phyloP scores from a whole-genome alignment of 2,113 vertebrate genomes.

The Trochalopteron elliotii region DNA sequence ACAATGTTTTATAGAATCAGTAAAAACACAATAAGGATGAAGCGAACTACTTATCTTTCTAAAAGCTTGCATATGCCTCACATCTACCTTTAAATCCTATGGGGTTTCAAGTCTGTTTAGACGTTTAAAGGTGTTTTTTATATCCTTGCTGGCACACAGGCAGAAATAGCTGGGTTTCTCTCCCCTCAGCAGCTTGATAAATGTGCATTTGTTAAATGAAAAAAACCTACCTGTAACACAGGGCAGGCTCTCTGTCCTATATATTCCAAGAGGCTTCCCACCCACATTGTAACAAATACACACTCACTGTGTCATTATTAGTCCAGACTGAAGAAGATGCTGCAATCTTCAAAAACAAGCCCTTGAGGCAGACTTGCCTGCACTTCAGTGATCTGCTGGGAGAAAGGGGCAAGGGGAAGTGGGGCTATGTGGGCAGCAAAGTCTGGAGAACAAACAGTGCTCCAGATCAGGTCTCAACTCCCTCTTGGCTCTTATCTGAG shows the following conservation, averaged over 20 bases:
- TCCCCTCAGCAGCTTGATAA: constrained; percentile 6
- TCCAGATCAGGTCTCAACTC: neutral
- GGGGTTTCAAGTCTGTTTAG: neutral
- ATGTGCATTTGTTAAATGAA: neutral
- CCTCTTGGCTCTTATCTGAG: neutral
- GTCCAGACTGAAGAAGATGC: neutral
- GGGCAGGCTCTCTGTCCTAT: neutral
- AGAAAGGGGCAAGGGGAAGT: neutral
- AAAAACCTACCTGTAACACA: neutral
- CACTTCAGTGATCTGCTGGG: neutral
- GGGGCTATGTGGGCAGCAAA: neutral
- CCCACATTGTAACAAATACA: neutral
- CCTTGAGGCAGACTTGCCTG: neutral
- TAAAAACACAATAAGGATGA: neutral
- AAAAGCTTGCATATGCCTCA: neutral
- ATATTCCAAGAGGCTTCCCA: neutral
- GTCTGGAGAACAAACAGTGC: neutral
- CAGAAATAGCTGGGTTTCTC: neutral
- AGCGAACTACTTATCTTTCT: neutral
- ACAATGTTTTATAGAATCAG: neutral
- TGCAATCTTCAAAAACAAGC: neutral
- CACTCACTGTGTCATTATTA: neutral
- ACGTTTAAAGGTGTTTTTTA: neutral
- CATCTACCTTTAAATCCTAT: neutral
- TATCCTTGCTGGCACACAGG: neutral